Conservation (phyloP, 2,888 invertebrate genomes). For the Liopterus haemorrhoidalis region DNA sequence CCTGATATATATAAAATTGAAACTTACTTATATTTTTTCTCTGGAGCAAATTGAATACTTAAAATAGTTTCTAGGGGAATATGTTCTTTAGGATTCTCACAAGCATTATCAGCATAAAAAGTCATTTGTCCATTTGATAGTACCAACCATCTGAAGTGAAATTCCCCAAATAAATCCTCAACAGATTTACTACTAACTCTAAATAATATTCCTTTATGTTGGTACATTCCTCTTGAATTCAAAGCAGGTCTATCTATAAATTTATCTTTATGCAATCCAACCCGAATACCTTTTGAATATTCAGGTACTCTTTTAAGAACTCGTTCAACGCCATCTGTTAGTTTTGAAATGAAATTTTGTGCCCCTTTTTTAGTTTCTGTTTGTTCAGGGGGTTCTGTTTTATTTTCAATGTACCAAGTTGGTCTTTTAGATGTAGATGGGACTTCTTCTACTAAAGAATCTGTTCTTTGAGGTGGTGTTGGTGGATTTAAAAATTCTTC, state of each 20-base stretch:
- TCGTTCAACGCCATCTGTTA: too few species aligned
- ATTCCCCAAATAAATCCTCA: slow-evolving; percentile 69
- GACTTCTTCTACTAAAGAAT: slow-evolving; percentile 55
- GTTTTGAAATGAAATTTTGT: neutral
- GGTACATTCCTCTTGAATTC: slow-evolving; percentile 46
- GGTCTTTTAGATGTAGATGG: slow-evolving; percentile 39
- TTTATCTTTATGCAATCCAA: slow-evolving; percentile 37
- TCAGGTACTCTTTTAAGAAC: slow-evolving; percentile 52
- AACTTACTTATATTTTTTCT: slow-evolving; percentile 48
- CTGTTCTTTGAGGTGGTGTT: slow-evolving; percentile 57
- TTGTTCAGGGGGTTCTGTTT: slow-evolving; percentile 18
- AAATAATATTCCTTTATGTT: slow-evolving; percentile 58
- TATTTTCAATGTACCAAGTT: slow-evolving; percentile 45
- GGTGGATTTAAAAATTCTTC: slow-evolving; percentile 54
- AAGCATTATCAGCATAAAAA: slow-evolving; percentile 67
- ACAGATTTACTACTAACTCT: slow-evolving; percentile 57
- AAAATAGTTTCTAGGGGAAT: slow-evolving; percentile 61
- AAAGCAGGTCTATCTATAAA: slow-evolving; percentile 52
- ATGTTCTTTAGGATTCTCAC: slow-evolving; percentile 62
- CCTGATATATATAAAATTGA: slow-evolving; percentile 12
- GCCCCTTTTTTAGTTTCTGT: slow-evolving; percentile 31
- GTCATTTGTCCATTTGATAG: slow-evolving; percentile 65
- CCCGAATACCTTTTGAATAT: slow-evolving; percentile 41
- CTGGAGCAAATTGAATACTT: slow-evolving; percentile 59
- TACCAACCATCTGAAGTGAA: slow-evolving; percentile 66